phyloP scores from a whole-genome alignment of 2,113 vertebrate species.

The Fukomys damarensis region DNA sequence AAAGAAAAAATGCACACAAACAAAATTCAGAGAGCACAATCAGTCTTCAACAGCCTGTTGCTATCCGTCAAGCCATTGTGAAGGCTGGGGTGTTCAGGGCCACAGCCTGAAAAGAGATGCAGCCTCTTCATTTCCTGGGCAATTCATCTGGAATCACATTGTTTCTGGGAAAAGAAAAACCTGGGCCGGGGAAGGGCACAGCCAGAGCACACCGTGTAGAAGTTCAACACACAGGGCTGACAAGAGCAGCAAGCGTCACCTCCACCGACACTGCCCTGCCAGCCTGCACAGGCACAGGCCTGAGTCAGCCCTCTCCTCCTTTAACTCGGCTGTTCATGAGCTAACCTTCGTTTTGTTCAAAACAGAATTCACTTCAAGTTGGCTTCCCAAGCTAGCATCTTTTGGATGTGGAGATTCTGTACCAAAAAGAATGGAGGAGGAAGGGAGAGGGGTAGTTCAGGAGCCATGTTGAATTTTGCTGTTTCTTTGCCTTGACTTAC shows the following conservation, averaged over 20 bases:
- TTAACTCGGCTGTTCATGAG: rapidly evolving
- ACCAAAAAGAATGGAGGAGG: rapidly evolving
- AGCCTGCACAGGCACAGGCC: rapidly evolving
- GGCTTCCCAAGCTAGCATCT: rapidly evolving
- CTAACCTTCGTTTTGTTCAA: neutral
- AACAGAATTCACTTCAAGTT: neutral
- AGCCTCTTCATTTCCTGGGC: neutral
- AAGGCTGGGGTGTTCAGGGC: slow-evolving; percentile 55
- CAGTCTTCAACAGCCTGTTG: slow-evolving; percentile 57
- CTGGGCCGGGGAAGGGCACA: rapidly evolving
- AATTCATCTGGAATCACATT: neutral
- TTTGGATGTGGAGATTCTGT: neutral
- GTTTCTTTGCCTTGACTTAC: neutral
- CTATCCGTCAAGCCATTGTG: slow-evolving; percentile 63
- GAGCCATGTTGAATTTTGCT: neutral
- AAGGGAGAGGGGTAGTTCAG: rapidly evolving
- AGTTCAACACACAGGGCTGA: rapidly evolving
- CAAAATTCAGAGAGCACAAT: slow-evolving; percentile 55
- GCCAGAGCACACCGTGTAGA: neutral
- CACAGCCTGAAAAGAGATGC: slow-evolving; percentile 43
- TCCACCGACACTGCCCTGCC: rapidly evolving
- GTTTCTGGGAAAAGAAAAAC: neutral
- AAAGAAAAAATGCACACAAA: slow-evolving; percentile 38
- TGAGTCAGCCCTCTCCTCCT: rapidly evolving
- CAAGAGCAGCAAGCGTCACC: rapidly evolving